Evolutionary conservation across 2,888 invertebrate genomes (phyloP).

Genomic region (Calephelis perditalis): DNA sequence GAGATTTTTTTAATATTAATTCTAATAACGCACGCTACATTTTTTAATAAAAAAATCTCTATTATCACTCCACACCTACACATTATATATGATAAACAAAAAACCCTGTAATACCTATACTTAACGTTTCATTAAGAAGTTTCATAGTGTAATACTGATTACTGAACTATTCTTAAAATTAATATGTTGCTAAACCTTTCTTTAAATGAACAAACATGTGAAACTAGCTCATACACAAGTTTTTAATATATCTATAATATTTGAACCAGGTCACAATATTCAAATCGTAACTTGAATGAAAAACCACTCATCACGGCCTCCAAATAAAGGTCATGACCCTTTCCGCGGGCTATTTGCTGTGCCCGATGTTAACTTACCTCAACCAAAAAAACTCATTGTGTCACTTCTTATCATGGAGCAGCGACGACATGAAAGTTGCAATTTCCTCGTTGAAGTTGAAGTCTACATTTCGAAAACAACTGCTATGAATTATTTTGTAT

Average conservation of each 20-base stretch:
- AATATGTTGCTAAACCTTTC: too few species aligned
- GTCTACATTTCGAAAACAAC: slow-evolving; percentile 44
- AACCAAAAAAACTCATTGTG: slow-evolving; percentile 70
- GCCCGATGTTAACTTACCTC: slow-evolving; percentile 56
- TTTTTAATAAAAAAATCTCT: too few species aligned
- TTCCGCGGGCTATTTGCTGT: slow-evolving; percentile 62
- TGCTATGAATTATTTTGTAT: slow-evolving; percentile 12
- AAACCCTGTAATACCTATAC: too few species aligned
- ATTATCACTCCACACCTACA: too few species aligned
- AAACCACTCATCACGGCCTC: slow-evolving; percentile 39
- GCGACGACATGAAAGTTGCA: slow-evolving; percentile 53
- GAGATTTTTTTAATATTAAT: too few species aligned
- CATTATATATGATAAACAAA: too few species aligned
- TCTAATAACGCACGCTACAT: too few species aligned
- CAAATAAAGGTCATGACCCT: slow-evolving; percentile 67
- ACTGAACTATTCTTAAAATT: too few species aligned
- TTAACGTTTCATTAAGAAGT: too few species aligned
- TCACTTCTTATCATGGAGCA: slow-evolving; percentile 58
- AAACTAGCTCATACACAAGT: slow-evolving; percentile 1
- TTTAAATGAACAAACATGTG: not conserved
- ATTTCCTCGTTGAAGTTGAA: slow-evolving; percentile 55
- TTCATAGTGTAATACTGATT: too few species aligned
- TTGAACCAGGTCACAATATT: slow-evolving; percentile 25
- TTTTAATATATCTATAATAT: slow-evolving; percentile 11
- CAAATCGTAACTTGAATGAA: slow-evolving; percentile 28